Base-by-base conservation (phyloP, 2,113 vertebrate genomes). In the Oryctolagus cuniculus region DNA sequence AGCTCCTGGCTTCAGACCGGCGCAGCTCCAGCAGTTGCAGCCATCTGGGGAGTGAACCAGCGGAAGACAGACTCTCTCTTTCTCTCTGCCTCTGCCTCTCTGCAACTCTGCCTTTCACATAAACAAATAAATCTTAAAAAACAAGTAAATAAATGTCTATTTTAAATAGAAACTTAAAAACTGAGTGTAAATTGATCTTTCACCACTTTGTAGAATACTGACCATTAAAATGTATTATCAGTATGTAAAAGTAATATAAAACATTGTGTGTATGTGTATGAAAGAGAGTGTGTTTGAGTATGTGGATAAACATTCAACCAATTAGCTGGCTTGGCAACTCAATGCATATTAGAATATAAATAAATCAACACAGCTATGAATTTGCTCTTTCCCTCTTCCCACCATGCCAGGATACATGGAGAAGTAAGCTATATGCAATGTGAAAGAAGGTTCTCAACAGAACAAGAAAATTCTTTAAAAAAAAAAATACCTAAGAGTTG, bases 191-290 rank as follows among this genome's bases (percentile, higher is more conserved):
- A 93, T 31, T 87, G 34, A 90, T 78, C 34, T 58, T 72, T 86
- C 53, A 13, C 34, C 10, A 72, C 38, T 64, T 58, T 70, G 38
- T 70, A 72, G 44, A 70, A 38, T 74, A 88, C 58, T 91, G 81
- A 79, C n/a, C n/a, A 75, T 22, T 80, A 89, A 91, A 79, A 90
- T 38, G 51, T 15, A 92, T 81, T 64, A 81, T 81, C 27, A 89
- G 51, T 24, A 89, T 61, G 49, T n/a, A 67, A 90, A 72, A 92
- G 9, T 75, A 87, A 87, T 87, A 70, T 44, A 49, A 89, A 94
- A 92, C 16, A 70, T 0, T 74, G 34, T 83, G 27, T 81, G 15
- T 91, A 25, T 25, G 21, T 67, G 21, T 29, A 6, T 13, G 11
- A 58, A 19, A 58, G 19, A 58, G 19, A 58, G 55, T 5, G 19